phyloP scores from a whole-genome alignment of 2,113 vertebrate species.

The Petrocephalus microphthalmus region DNA sequence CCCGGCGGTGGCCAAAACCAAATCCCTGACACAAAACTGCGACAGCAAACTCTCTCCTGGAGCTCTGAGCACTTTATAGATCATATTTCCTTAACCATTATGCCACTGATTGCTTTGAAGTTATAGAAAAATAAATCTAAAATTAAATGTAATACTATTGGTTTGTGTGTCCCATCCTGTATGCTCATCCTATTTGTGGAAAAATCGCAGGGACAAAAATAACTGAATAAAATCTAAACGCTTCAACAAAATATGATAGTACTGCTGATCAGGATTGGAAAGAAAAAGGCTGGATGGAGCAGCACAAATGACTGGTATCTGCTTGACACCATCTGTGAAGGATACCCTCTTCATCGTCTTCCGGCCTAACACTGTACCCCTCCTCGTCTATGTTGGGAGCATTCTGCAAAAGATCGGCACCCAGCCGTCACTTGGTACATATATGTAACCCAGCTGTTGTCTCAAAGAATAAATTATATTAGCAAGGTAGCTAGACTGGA shows the following conservation, averaged over 20 bases:
- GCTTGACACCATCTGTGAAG: slow-evolving; percentile 46
- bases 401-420: slow-evolving; percentile 64
- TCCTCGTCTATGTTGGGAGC: slow-evolving; percentile 92
- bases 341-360: slow-evolving; percentile 89
- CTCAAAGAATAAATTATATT: not conserved
- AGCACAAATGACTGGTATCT: not conserved
- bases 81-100: not conserved
- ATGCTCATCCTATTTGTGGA: not conserved
- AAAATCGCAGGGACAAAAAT: not conserved
- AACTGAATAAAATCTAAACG: not conserved
- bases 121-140: not conserved
- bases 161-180: not conserved
- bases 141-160: not conserved
- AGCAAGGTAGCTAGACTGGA: not conserved
- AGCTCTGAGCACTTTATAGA: not conserved
- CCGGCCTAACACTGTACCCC: slow-evolving; percentile 92
- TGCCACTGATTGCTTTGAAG: not conserved
- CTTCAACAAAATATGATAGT: not conserved
- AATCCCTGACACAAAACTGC: not conserved
- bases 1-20: not conserved
- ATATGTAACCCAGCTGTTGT: not conserved
- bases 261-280: not conserved
- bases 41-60: not conserved
- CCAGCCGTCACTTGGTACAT: not conserved
- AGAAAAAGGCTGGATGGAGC: not conserved